These are phyloP conservation scores for Tuberolachnus salignus DNA, from an alignment of 2,888 invertebrate genomes.

Conservation along the genomic window DNA sequence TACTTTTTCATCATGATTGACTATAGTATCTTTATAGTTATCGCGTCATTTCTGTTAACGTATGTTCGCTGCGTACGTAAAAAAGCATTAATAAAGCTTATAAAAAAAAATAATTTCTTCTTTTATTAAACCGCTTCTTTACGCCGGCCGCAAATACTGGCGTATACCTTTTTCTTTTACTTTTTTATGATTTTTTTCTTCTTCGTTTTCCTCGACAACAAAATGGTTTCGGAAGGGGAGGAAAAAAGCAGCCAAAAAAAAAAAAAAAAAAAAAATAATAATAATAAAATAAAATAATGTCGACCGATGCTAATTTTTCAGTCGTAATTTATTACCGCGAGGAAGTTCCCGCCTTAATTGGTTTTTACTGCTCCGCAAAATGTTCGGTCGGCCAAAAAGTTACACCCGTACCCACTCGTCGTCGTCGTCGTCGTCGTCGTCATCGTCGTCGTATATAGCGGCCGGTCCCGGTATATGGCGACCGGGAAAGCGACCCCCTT, in stretches of 20 bases:
- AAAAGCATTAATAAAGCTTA: too few species aligned
- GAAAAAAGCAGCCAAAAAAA: not conserved
- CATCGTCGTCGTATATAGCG: too few species aligned
- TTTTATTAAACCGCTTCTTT: too few species aligned
- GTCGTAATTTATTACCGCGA: constrained; percentile 24
- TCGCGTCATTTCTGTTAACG: too few species aligned
- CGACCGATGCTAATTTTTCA: constrained; percentile 23
- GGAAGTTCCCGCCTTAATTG: constrained; percentile 33
- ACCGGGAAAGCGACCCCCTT: not conserved
- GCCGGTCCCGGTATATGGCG: not conserved
- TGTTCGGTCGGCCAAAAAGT: constrained; percentile 31
- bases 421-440: too few species aligned
- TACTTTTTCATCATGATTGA: not conserved
- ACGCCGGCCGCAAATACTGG: too few species aligned
- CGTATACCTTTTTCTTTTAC: too few species aligned
- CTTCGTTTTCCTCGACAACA: too few species aligned
- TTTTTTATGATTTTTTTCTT: not conserved
- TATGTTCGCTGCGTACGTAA: too few species aligned
- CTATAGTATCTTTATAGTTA: not conserved
- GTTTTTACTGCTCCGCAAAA: constrained; percentile 39
- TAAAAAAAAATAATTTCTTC: too few species aligned
- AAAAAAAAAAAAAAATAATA: too few species aligned
- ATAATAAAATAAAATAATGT: constrained; percentile 4
- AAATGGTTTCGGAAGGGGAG: not conserved
- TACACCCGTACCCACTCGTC: constrained; percentile 1